Conservation (phyloP, 2,113 vertebrate species). For the Nesoenas mayeri region DNA sequence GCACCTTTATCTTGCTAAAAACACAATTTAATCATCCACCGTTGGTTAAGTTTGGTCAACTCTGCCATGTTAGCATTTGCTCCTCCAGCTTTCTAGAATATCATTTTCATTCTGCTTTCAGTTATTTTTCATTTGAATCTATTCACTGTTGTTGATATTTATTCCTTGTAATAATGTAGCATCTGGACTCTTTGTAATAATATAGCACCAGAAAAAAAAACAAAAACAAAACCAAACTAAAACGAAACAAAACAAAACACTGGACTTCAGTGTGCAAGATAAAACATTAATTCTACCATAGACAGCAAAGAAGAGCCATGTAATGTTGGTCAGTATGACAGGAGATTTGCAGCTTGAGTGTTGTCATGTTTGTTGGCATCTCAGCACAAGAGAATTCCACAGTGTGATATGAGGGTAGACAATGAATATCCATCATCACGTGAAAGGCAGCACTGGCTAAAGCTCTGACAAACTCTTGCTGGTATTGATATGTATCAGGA, state of each 20-base stretch:
- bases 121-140: neutral
- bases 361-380: neutral
- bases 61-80: neutral
- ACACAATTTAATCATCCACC: neutral
- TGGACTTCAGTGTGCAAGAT: neutral
- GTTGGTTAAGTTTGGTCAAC: neutral
- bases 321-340: neutral
- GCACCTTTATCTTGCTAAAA: neutral
- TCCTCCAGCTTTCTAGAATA: neutral
- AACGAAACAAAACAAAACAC: neutral
- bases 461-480: neutral
- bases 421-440: accelerated
- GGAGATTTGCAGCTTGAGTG: neutral
- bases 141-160: neutral
- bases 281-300: neutral
- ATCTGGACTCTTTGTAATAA: neutral
- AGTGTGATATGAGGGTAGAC: neutral
- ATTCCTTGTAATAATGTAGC: neutral
- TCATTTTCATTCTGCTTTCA: neutral
- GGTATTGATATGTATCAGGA: neutral
- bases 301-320: neutral
- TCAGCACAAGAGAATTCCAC: neutral
- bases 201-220: neutral
- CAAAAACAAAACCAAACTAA: neutral
- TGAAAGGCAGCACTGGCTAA: neutral